Base-by-base conservation (phyloP, 2,113 vertebrate genomes). In the Phrynosoma blainvillii region DNA sequence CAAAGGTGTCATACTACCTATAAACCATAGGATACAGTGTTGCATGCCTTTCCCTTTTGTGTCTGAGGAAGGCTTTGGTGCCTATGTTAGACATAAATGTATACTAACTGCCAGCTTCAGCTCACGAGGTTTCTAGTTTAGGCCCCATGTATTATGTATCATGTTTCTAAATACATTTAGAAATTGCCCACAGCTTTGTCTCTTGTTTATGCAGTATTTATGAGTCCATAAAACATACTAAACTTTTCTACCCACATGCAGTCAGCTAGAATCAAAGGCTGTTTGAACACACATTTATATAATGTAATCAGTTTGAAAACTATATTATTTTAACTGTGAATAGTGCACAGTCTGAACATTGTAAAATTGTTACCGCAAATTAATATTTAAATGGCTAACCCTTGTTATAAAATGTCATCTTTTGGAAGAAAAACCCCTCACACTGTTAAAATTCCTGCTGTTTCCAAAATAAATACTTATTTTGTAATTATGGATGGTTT, bases 401-500 rank as follows among this genome's bases (percentile, higher is more conserved):
- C 16, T 65, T 85, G 77, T 77, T n/a, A 32, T 65, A 20, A 14
- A 42, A 42, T 16, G 20, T 30, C 3, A 40, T 56, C 56, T 59
- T 84, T 73, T 42, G 56, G 59, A 4, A 14, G 18, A 25, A 16
- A 65, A 47, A 77, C 47, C 11, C 14, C 2, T 21, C 25, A 21
- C 21, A 77, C 66, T 65, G 25, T 66, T 85, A n/a, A 62, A 65
- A 30, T 42, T 47, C 74, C 47, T 8, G 1, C 25, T 85, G 21
- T 76, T 47, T 47, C 56, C 84, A 85, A 36, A 25, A 76, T n/a
- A 77, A 76, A 76, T 77, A 66, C 73, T 85, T 66, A 47, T 85
- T 85, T 85, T 85, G 56, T 77, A 76, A 85, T 65, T 85, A 65
- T 10, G 23, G 25, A 76, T 85, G 32, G 23, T 77, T 36, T 25